Base-by-base conservation (phyloP, 2,888 invertebrate species). In the Gasteruption jaculator region DNA sequence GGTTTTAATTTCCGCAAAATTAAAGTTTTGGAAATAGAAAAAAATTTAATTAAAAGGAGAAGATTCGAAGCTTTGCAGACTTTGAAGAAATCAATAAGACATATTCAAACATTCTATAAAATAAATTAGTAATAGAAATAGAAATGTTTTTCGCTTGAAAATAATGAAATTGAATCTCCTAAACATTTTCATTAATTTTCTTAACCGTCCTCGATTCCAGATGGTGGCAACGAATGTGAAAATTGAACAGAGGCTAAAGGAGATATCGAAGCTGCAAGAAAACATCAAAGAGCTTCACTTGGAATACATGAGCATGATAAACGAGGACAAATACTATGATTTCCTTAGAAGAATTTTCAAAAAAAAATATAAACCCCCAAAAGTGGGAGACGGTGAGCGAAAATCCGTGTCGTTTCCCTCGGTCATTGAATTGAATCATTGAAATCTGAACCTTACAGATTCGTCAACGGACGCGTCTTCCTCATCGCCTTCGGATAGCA, bases 301-400 rank as follows among this genome's bases (percentile, higher is more conserved):
- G 1, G 74, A 76, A 36, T 88, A 85, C 58, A 73, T 77, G 39
- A 73, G 68, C 19, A 72, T 77, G 5, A 76, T 81, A 1, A 77
- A 75, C 27, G 83, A 86, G 38, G 85, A 85, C 60, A 88, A 86
- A 63, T 91, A 86, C 64, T 79, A 78, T 5, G 83, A 85, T 55
- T 91, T 90, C 61, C 68, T 93, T 27, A 77, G 80, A 14, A 81
- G 83, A 57, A 89, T 93, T 40, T 92, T 85, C 60, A 86, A 83
- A 61, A 92, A 89, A 63, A 89, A 86, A 59, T 87, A 83, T 58
- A 85, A 84, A 47, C 79, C 83, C 5, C 81, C 81, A 0, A 85
- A 84, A 58, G 75, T n/a, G n/a, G n/a, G n/a, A n/a, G n/a, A n/a
- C n/a, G n/a, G n/a, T n/a, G n/a, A n/a, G n/a, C n/a, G n/a, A n/a